Percentiles rank a stretch among this genome's conserved stretches.
phyloP scores from a whole-genome alignment of 2,113 vertebrate genomes.

The Chrysochloris asiatica region DNA sequence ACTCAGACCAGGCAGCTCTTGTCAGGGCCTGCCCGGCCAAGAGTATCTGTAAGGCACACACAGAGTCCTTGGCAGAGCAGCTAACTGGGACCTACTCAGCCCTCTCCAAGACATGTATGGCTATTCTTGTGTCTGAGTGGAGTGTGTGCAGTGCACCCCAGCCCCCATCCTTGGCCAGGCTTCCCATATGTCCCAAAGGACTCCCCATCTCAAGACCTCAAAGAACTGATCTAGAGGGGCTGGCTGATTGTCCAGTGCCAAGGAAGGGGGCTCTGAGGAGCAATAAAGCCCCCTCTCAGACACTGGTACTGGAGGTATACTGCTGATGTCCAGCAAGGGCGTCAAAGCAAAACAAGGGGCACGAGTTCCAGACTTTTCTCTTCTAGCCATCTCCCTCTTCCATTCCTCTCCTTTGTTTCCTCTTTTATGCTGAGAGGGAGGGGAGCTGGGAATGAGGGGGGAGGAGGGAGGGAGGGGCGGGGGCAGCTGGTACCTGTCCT shows the following conservation, averaged over 20 bases:
- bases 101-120: neutral
- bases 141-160: neutral
- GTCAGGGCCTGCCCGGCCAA: neutral
- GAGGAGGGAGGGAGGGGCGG: neutral
- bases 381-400: neutral
- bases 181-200: neutral
- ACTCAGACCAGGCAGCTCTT: neutral
- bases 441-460: neutral
- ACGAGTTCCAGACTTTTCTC: constrained; percentile 46
- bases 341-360: neutral
- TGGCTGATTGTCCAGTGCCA: fast-evolving
- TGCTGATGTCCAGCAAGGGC: neutral
- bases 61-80: neutral
- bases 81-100: neutral
- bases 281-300: neutral
- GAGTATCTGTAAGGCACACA: neutral
- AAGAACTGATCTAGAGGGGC: neutral
- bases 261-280: neutral
- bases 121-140: neutral
- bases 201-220: neutral
- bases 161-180: neutral
- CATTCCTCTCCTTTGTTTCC: constrained; percentile 53
- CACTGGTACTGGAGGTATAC: neutral
- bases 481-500: neutral
- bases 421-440: neutral